These are phyloP conservation scores for Dendrolimus houi DNA, from an alignment of 2,888 invertebrate genomes.

Conservation along the genomic window DNA sequence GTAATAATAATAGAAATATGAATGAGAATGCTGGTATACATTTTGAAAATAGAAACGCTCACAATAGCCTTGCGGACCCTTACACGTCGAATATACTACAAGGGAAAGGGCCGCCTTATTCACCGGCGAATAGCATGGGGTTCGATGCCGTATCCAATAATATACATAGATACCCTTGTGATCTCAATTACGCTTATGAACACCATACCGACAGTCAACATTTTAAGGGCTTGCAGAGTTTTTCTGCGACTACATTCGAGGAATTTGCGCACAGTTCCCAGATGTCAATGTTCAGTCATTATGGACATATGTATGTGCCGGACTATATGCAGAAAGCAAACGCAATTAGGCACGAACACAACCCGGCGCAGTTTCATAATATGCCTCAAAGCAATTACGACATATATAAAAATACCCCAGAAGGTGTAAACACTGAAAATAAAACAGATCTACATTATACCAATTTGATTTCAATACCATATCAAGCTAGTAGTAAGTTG, in stretches of 20 bases:
- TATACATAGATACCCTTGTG: constrained; percentile 61
- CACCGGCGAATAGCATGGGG: constrained; percentile 37
- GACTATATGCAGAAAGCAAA: constrained; percentile 59
- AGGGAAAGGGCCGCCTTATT: constrained; percentile 59
- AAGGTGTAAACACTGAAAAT: constrained; percentile 61
- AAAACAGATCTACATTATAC: constrained; percentile 77
- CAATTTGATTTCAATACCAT: constrained; percentile 79
- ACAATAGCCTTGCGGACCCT: constrained; percentile 52
- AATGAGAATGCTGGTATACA: constrained; percentile 46
- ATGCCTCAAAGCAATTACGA: constrained; percentile 54
- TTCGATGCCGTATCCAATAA: constrained; percentile 49
- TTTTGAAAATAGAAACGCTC: constrained; percentile 58
- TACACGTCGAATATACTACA: constrained; percentile 63
- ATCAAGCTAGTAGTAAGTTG: constrained; percentile 80
- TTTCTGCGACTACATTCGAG: constrained; percentile 67
- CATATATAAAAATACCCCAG: constrained; percentile 54
- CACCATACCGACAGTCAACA: constrained; percentile 41
- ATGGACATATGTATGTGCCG: constrained; percentile 63
- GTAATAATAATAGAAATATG: constrained; percentile 57
- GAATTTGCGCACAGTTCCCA: constrained; percentile 74
- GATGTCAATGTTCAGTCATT: constrained; percentile 68
- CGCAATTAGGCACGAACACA: constrained; percentile 43
- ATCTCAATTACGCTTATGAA: constrained; percentile 63
- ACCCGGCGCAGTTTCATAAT: constrained; percentile 46
- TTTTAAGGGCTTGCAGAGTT: constrained; percentile 62